A percentile compares a stretch with the other conserved stretches of the same genome.
Conservation (phyloP, 2,888 invertebrate genomes). For the Tachina lurida region DNA sequence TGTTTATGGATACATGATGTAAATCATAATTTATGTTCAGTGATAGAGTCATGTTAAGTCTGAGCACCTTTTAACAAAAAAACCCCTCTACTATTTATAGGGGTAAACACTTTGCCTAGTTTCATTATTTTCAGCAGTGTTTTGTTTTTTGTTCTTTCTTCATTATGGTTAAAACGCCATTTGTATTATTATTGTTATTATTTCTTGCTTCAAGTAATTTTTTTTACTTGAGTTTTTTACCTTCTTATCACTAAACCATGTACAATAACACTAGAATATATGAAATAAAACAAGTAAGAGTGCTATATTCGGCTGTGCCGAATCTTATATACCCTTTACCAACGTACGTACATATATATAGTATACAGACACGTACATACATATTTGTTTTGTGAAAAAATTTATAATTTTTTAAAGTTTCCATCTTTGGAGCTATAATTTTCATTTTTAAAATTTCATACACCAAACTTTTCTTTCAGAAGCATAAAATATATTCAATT, state of each 20-base stretch:
- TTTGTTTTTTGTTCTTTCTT: slow-evolving; percentile 6
- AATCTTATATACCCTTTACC: too few relatives aligned
- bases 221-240: slow-evolving; percentile 38
- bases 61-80: slow-evolving; percentile 43
- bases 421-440: too few relatives aligned
- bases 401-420: too few relatives aligned
- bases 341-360: too few relatives aligned
- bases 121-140: slow-evolving; percentile 18
- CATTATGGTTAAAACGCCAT: slow-evolving; percentile 61
- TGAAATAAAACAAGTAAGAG: too few relatives aligned
- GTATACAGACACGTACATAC: too few relatives aligned
- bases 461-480: too few relatives aligned
- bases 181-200: slow-evolving; percentile 5
- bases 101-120: slow-evolving; percentile 51
- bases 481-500: too few relatives aligned
- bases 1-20: background rate
- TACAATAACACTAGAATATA: slow-evolving; percentile 19
- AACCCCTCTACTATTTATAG: background rate
- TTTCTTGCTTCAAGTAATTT: slow-evolving; percentile 38
- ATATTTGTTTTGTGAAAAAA: too few relatives aligned
- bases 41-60: slow-evolving; percentile 47
- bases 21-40: slow-evolving; percentile 56
- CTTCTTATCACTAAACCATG: slow-evolving; percentile 58
- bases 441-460: too few relatives aligned
- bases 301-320: too few relatives aligned